These are phyloP conservation scores for Silurus meridionalis DNA, from an alignment of 2,113 vertebrate species.

Conservation along the genomic window DNA sequence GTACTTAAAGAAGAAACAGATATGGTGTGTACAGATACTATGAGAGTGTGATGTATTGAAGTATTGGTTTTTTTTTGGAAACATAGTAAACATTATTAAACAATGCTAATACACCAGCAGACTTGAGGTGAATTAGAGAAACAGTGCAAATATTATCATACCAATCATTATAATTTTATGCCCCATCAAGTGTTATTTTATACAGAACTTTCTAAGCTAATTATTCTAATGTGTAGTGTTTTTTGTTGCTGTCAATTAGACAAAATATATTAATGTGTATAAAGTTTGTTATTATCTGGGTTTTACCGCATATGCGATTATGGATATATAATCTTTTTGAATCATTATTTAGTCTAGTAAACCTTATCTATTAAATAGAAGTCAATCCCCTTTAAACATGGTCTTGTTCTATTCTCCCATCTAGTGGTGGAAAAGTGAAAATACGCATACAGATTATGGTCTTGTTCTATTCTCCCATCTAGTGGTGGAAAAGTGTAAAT, in stretches of 20 bases:
- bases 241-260: not conserved
- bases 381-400: not conserved
- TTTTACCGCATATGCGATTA: not conserved
- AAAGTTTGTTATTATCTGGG: not conserved
- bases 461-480: no score
- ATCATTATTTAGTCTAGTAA: not conserved
- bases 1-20: no score
- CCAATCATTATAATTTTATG: not conserved
- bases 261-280: not conserved
- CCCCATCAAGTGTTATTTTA: not conserved
- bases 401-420: constrained; percentile 19
- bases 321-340: not conserved
- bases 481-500: no score
- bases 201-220: not conserved
- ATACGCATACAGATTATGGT: not conserved
- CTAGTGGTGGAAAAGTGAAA: constrained; percentile 25
- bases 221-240: not conserved
- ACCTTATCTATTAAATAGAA: not conserved
- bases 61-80: no score
- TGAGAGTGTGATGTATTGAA: no score
- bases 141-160: no score
- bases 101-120: no score
- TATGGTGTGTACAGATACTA: no score
- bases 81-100: no score
- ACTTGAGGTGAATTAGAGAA: no score